These are phyloP conservation scores for Sorex araneus DNA, from an alignment of 2,113 vertebrate species.

Conservation along the genomic window DNA sequence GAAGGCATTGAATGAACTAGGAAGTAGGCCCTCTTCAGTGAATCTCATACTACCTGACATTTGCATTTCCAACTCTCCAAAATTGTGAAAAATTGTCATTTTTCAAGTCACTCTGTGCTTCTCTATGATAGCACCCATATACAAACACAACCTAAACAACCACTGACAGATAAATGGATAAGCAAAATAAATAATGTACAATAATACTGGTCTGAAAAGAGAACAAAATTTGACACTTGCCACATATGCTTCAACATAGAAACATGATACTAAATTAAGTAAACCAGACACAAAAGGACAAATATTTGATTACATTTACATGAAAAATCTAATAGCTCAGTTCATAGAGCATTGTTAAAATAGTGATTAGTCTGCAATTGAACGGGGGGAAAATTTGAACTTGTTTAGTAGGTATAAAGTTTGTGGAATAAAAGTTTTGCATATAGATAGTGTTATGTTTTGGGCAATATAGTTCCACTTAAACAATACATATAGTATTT, in stretches of 20 bases:
- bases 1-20: background rate
- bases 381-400: background rate
- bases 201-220: background rate
- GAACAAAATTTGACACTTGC: background rate
- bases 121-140: background rate
- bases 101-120: background rate
- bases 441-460: background rate
- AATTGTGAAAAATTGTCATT: background rate
- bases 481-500: background rate
- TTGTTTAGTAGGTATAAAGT: background rate
- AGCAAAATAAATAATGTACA: background rate
- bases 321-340: background rate
- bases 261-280: background rate
- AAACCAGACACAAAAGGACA: background rate
- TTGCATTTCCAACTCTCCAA: background rate
- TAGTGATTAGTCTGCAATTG: background rate
- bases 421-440: background rate
- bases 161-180: background rate
- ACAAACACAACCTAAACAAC: background rate
- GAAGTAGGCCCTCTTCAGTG: background rate
- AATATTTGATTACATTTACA: background rate
- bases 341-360: background rate
- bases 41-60: background rate
- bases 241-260: background rate
- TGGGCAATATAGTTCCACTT: background rate